Conservation (phyloP, 2,113 vertebrate genomes). For the Rhegmatorhina hoffmannsi region DNA sequence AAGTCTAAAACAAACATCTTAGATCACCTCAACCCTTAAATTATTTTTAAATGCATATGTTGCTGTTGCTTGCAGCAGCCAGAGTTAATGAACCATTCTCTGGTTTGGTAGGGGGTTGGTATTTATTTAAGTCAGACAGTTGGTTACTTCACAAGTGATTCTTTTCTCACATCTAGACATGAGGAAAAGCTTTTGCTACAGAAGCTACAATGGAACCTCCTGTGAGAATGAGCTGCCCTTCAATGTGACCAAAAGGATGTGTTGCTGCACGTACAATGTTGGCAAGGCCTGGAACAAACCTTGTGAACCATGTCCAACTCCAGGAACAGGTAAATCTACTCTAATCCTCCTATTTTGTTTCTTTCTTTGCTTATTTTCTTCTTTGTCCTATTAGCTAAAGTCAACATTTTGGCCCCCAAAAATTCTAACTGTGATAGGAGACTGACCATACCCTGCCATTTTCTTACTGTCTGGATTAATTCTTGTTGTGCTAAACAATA, state of each 20-base stretch:
- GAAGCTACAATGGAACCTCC: slow-evolving; percentile 80
- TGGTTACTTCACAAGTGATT: not conserved
- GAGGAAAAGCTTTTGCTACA: slow-evolving; percentile 87
- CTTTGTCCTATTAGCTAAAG: not conserved
- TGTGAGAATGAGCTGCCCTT: slow-evolving; percentile 86
- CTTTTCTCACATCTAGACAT: slow-evolving; percentile 73
- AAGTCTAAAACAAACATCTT: not conserved
- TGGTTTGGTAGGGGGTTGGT: not conserved
- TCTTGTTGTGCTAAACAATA: not conserved
- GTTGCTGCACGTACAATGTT: slow-evolving; percentile 85
- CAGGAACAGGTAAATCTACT: slow-evolving; percentile 75
- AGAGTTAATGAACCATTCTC: not conserved
- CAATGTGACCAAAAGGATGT: slow-evolving; percentile 84
- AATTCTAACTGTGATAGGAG: not conserved
- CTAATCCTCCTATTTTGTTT: not conserved
- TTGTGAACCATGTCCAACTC: slow-evolving; percentile 79
- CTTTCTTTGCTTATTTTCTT: not conserved
- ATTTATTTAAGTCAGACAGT: not conserved
- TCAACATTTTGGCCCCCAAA: not conserved
- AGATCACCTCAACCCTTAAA: not conserved
- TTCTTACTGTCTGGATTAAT: not conserved
- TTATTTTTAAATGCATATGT: not conserved
- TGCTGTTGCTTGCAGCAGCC: not conserved
- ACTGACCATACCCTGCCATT: not conserved
- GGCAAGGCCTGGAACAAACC: slow-evolving; percentile 89